Base-by-base conservation (phyloP, 2,113 vertebrate species). In the Lampris megalopsis region DNA sequence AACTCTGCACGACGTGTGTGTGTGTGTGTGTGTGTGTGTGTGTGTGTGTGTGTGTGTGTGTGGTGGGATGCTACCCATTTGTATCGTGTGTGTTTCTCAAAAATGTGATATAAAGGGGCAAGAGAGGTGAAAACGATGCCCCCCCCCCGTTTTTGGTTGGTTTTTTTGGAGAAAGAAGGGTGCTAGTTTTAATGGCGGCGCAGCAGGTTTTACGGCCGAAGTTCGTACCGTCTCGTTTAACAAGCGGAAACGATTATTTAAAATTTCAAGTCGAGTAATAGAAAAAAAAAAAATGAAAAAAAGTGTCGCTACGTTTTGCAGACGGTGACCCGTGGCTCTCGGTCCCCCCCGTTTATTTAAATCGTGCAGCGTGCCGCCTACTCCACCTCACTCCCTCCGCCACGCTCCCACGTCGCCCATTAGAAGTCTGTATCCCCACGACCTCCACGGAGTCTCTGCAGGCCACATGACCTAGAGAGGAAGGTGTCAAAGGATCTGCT, bases 381-480 rank as follows among this genome's bases (percentile, higher is more conserved):
- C 0, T 40, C 63, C 38, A 47, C 52, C 63, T 52, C 47, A 38
- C 63, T 4, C 40, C 47, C 65, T 47, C 69, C 71, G 38, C 53
- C 79, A 41, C n/a, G 37, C 57, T 89, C 91, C 90, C 85, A 63
- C 66, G 83, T 80, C 81, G 50, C 80, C 89, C 80, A 88, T 91
- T 92, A 86, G 63, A 63, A 88, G 80, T 82, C 86, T 71, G 78
- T 83, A 88, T 90, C 79, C 77, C 83, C 35, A 80, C 83, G 90
- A 93, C 90, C 89, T 90, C 87, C 77, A 71, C 82, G 0, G 69
- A 68, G 80, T 93, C 90, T 91, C 89, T 42, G 56, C 84, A 87
- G 90, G 86, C 89, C 86, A 38, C 61, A 66, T 84, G 88, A 93
- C 91, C 92, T 91, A 88, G 83, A 88, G 86, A 72, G 38, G 61